phyloP scores from a whole-genome alignment of 2,113 vertebrate species.

The Choloepus hoffmanni region DNA sequence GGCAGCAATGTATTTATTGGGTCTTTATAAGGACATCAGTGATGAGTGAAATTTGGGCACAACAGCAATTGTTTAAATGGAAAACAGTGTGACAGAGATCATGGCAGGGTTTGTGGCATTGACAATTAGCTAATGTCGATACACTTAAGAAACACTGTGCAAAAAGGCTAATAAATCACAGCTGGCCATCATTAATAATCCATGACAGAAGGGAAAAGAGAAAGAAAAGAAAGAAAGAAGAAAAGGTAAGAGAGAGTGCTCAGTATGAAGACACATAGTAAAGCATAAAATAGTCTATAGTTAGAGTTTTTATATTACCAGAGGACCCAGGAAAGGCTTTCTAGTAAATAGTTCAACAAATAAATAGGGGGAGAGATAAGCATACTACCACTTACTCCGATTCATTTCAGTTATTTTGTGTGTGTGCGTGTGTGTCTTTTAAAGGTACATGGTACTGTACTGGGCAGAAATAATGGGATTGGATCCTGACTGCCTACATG shows the following conservation, averaged over 20 bases:
- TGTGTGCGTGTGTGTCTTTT: not conserved
- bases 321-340: slow-evolving; percentile 1
- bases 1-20: not conserved
- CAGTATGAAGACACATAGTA: slow-evolving; percentile 3
- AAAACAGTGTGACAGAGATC: not conserved
- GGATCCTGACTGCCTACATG: not conserved
- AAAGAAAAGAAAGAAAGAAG: not conserved
- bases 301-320: slow-evolving; percentile 33
- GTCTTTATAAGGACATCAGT: not conserved
- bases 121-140: slow-evolving; percentile 69
- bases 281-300: not conserved
- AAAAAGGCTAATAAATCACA: slow-evolving; percentile 67
- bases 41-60: slow-evolving; percentile 39
- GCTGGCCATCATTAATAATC: slow-evolving; percentile 61
- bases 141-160: slow-evolving; percentile 52
- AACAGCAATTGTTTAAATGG: slow-evolving; percentile 33
- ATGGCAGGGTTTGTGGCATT: not conserved
- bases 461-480: not conserved
- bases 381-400: not conserved
- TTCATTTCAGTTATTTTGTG: not conserved
- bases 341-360: not conserved
- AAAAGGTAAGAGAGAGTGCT: not conserved
- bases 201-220: slow-evolving; percentile 31
- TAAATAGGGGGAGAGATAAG: not conserved
- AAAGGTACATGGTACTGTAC: not conserved